These are phyloP conservation scores for Megaustenia siamemsis DNA, from an alignment of 2,888 invertebrate genomes.

Conservation along the genomic window DNA sequence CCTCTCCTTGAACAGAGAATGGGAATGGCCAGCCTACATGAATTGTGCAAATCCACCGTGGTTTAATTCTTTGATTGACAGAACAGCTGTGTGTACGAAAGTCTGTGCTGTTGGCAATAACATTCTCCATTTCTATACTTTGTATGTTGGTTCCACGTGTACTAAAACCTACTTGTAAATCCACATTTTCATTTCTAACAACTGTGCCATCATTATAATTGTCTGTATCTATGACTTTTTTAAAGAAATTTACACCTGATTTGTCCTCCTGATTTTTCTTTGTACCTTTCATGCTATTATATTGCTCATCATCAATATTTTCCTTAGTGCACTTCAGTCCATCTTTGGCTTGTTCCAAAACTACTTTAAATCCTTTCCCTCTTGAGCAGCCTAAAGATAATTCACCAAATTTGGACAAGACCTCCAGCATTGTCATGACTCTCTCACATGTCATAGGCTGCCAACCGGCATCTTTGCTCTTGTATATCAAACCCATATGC, in stretches of 20 bases:
- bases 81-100: too few relatives aligned
- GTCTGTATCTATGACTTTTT: background rate
- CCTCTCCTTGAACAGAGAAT: constrained; percentile 35
- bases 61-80: background rate
- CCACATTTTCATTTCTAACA: background rate
- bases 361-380: constrained; percentile 46
- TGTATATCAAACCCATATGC: constrained; percentile 23
- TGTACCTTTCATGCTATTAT: background rate
- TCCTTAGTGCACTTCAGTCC: background rate
- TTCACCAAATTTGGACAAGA: constrained; percentile 40
- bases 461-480: constrained; percentile 24
- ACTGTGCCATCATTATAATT: background rate
- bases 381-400: constrained; percentile 5
- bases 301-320: background rate
- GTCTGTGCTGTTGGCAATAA: background rate
- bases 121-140: background rate
- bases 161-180: background rate
- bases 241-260: background rate
- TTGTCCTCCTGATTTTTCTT: background rate
- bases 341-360: constrained; percentile 34
- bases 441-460: constrained; percentile 18
- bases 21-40: constrained; percentile 52
- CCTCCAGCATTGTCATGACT: constrained; percentile 37
- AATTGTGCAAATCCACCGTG: constrained; percentile 36
- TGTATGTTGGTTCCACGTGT: background rate